Evolutionary conservation across 2,888 invertebrate genomes (phyloP), one percentile per base, ranked within the genome.

Genomic region (Drosophila prostipennis): DNA sequence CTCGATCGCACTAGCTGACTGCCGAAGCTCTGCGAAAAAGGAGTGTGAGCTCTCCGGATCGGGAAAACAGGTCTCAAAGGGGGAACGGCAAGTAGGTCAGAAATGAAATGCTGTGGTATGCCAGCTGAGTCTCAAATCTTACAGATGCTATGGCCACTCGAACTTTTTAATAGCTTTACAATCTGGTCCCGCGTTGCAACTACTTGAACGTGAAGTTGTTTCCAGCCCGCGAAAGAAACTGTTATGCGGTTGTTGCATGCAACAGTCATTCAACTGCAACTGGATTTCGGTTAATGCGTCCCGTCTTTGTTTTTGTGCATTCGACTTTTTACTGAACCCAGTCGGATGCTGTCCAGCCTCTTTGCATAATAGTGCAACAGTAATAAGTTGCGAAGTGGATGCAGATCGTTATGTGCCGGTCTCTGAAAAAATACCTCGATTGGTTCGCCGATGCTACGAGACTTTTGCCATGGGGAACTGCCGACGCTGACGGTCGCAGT

Each of bases 241-340:
- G 64, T 74, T 72, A 51, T 73, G 49, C 57, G 69, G 57, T 61
- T 71, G 74, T 59, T 75, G 72, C 76, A 81, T 82, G 75, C 76
- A 74, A 69, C 61, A 57, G 84, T 86, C 84, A 80, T 85, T 86
- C 79, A 85, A 88, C 84, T 88, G 84, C 79, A 83, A 88, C 78
- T 88, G 87, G 80, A 88, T 86, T 85, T 85, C 87, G 86, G 87
- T 80, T 79, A 86, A 79, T 88, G 77, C 77, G 79, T 69, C 75
- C 70, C 71, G 69, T 48, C 40, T 46, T 32, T 40, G 48, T 48
- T 29, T 53, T 14, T 43, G 19, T 43, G 19, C 43, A 36, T 36
- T 32, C 63, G 34, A 26, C 26, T 29, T 37, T 52, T 29, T 7
- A 2, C 37, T 39, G 42, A 39, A 58, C 57, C 45, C 29, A 32